Evolutionary conservation across 2,797 vertebrate species (phyloP).

Genomic region (Cyprinella venusta): DNA sequence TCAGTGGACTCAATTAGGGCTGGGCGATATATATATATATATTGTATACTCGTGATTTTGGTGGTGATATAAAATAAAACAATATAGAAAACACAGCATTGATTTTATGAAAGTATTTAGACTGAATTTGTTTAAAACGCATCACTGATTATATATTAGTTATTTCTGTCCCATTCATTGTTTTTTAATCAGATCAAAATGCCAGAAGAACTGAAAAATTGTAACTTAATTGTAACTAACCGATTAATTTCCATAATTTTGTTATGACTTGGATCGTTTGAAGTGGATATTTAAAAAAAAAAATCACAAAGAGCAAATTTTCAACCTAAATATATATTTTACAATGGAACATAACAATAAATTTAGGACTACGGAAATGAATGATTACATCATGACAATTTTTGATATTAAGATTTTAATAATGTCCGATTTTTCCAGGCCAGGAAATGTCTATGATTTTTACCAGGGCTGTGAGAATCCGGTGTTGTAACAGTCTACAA

Average conservation of each 20-base stretch:
- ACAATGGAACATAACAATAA: not conserved
- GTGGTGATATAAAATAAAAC: not conserved
- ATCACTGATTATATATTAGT: not conserved
- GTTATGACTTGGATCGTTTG: not conserved
- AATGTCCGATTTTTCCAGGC: not conserved
- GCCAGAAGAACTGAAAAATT: not conserved
- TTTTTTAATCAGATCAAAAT: not conserved
- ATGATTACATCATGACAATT: not conserved
- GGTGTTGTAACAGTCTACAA: not conserved
- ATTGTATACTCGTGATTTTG: not conserved
- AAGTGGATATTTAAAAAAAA: not conserved
- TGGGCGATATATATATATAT: constrained; percentile 46
- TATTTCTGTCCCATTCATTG: not conserved
- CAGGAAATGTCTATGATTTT: not conserved
- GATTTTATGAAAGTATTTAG: not conserved
- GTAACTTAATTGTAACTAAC: not conserved
- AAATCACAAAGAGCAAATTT: not conserved
- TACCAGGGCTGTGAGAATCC: not conserved
- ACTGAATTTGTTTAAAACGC: not conserved
- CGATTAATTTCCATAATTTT: not conserved
- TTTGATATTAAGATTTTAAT: not conserved
- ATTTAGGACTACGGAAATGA: not conserved
- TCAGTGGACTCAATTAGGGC: constrained; percentile 37
- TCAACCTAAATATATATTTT: not conserved
- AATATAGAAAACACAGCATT: not conserved